Base-by-base conservation (phyloP, 2,113 vertebrate genomes). In the Diphyllodes magnificus region DNA sequence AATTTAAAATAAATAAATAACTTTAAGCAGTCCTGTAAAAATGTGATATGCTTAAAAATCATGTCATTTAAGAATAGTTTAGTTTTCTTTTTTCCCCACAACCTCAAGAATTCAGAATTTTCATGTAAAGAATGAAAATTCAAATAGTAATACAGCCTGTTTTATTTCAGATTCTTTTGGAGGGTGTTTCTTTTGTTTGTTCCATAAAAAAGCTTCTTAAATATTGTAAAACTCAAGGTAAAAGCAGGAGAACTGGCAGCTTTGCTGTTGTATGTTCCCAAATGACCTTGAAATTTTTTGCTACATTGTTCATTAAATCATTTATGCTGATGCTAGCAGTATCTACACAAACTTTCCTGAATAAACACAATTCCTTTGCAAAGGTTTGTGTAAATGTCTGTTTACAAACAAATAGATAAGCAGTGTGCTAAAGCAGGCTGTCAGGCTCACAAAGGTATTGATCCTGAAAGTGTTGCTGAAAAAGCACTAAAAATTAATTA, bases 281-380 rank as follows among this genome's bases (percentile, higher is more conserved):
- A 61, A 65, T 45, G 75, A 82, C 90, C 76, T 93, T 90, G 86
- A 66, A 7, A 30, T 37, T 76, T 75, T 84, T 90, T 91, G n/a
- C 90, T 72, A 30, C 3, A 0, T 47, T 42, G n/a, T 77, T 77
- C 61, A 50, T 90, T 4, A 63, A 72, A 65, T 88, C 51, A n/a
- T 37, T 76, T 65, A 27, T 69, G 64, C 66, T 57, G 53, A 53
- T 82, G 33, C 39, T 72, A 53, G 40, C 24, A 27, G 57, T 14
- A 30, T 23, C 44, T 70, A 2, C 27, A 57, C 65, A 61, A 83
- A 40, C 8, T 71, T 75, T 33, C 75, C 60, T 49, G 42, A 66
- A 81, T 50, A 86, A 65, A 76, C 39, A 50, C 18, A 30, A 35
- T 63, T 92, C 47, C 73, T 71, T 40, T 88, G 78, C 39, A 37